Conservation (phyloP, 2,888 invertebrate species). For the Morinoia aosen region DNA sequence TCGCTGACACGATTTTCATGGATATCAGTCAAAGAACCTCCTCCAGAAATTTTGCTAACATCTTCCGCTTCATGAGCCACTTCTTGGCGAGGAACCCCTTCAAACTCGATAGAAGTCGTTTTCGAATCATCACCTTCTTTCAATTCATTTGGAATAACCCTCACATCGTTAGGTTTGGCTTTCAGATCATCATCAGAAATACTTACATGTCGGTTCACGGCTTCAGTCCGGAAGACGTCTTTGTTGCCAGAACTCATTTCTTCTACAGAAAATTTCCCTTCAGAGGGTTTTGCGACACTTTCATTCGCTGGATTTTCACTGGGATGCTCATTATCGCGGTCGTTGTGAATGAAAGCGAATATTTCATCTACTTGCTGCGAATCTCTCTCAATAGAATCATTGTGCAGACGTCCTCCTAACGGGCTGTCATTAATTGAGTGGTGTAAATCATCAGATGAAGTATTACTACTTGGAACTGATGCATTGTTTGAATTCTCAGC, state of each 20-base stretch:
- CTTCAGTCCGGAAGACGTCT: background rate
- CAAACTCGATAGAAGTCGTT: background rate
- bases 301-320: background rate
- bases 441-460: background rate
- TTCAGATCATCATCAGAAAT: background rate
- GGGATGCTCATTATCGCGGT: background rate
- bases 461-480: background rate
- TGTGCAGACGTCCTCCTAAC: background rate
- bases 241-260: background rate
- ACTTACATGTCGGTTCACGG: background rate
- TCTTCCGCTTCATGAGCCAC: background rate
- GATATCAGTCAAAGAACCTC: background rate
- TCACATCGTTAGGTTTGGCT: background rate
- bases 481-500: background rate
- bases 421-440: background rate
- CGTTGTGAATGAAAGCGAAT: constrained; percentile 27
- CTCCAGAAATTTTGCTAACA: background rate
- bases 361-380: constrained; percentile 36
- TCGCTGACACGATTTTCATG: background rate
- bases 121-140: background rate
- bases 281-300: background rate
- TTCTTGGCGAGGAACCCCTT: background rate
- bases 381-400: constrained; percentile 16
- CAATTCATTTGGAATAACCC: background rate
- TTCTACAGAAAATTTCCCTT: background rate